These are phyloP conservation scores for Psittacula echo DNA, from an alignment of 2,797 vertebrate genomes.

Conservation along the genomic window DNA sequence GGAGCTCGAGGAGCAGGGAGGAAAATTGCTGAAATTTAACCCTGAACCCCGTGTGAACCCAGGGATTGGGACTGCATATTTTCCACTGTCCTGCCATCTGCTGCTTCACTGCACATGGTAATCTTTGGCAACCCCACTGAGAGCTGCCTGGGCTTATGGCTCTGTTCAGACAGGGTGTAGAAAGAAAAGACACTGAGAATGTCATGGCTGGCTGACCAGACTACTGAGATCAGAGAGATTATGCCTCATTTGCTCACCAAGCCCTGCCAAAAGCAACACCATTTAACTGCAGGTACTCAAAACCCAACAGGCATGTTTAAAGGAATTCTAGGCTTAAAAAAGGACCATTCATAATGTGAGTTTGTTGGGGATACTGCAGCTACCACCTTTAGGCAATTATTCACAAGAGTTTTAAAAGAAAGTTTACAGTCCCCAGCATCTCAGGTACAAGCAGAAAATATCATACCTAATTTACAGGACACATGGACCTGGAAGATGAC, in stretches of 20 bases:
- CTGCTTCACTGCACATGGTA: constrained; percentile 80
- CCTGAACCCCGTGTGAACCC: constrained; percentile 80
- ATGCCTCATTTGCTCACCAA: constrained; percentile 81
- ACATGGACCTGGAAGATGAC: not conserved
- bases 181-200: constrained; percentile 83
- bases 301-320: constrained; percentile 76
- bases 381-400: constrained; percentile 72
- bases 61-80: constrained; percentile 50
- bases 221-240: constrained; percentile 83
- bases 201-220: constrained; percentile 80
- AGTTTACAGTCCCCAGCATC: not conserved
- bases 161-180: constrained; percentile 79
- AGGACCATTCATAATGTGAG: constrained; percentile 71
- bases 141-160: constrained; percentile 76
- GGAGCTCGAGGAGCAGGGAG: constrained; percentile 13
- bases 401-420: constrained; percentile 53
- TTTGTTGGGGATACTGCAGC: constrained; percentile 71
- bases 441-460: not conserved
- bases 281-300: constrained; percentile 85
- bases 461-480: not conserved
- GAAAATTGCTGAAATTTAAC: constrained; percentile 71
- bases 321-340: constrained; percentile 74
- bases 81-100: constrained; percentile 71
- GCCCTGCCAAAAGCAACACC: constrained; percentile 84
- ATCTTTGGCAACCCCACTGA: constrained; percentile 82